Percentiles rank a stretch among this genome's conserved stretches.
These are phyloP conservation scores for Tortrix viridana DNA, from an alignment of 2,888 invertebrate species.

Conservation along the genomic window DNA sequence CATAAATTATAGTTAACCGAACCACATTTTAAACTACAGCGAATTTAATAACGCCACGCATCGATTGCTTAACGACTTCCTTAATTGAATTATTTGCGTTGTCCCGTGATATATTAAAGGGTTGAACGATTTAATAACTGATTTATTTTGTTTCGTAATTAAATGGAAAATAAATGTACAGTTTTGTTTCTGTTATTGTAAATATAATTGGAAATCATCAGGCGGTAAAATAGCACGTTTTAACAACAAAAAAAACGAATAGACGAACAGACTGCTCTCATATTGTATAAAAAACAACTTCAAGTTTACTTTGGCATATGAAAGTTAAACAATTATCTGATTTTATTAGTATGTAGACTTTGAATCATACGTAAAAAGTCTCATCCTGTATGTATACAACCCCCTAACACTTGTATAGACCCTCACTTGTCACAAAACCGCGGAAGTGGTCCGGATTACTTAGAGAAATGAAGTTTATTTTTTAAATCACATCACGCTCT, in stretches of 20 bases:
- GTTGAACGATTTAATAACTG: conserved; percentile 59
- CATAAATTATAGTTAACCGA: conserved; percentile 63
- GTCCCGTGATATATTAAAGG: conserved; percentile 61
- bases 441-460: conserved; percentile 30
- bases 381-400: not conserved
- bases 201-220: too few relatives aligned
- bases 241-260: too few relatives aligned
- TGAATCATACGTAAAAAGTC: not conserved
- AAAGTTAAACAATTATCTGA: too few relatives aligned
- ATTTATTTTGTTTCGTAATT: conserved; percentile 45
- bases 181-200: not conserved
- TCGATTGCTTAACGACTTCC: conserved; percentile 77
- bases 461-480: conserved; percentile 75
- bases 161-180: conserved; percentile 31
- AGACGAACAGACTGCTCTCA: too few relatives aligned
- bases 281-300: too few relatives aligned
- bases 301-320: too few relatives aligned
- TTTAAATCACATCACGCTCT: conserved; percentile 81
- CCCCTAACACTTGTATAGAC: not conserved
- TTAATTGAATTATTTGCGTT: conserved; percentile 71
- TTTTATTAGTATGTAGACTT: not conserved
- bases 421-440: conserved; percentile 16
- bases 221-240: too few relatives aligned
- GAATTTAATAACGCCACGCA: conserved; percentile 79
- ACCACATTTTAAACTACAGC: conserved; percentile 78